Evolutionary conservation across 2,888 invertebrate species (phyloP).

Genomic region (Tipula confusa): DNA sequence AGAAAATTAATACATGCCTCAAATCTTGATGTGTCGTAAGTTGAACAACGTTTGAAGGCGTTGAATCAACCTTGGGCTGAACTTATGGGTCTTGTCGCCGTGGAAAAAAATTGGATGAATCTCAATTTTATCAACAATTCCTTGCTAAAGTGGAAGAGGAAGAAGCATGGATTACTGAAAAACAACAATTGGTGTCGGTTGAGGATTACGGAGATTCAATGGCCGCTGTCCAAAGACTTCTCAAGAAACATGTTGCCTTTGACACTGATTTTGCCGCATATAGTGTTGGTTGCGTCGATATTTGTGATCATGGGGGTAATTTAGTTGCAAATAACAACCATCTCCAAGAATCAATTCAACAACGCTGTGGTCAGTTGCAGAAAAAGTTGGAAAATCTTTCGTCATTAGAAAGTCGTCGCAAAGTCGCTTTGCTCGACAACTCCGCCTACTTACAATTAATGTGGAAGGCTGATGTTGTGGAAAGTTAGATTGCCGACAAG

Average conservation of each 20-base stretch:
- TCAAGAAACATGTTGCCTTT: conserved; percentile 99
- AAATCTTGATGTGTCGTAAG: conserved; percentile 86
- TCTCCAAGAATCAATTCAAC: conserved; percentile 84
- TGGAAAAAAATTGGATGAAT: conserved; percentile 93
- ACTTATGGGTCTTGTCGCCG: conserved; percentile 80
- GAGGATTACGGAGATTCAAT: conserved; percentile 98
- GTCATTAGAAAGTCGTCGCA: conserved; percentile 79
- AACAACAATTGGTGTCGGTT: conserved; percentile 88
- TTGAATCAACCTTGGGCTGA: conserved; percentile 92
- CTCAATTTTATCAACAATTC: conserved; percentile 96
- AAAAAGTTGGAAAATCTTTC: conserved; percentile 83
- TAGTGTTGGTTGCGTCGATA: conserved; percentile 85
- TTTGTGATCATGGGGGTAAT: conserved; percentile 77
- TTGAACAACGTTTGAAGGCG: conserved; percentile 78
- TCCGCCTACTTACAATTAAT: conserved; percentile 98
- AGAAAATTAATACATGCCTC: conserved; percentile 92
- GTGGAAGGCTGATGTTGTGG: conserved; percentile 99
- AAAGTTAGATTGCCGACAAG: conserved; percentile 99
- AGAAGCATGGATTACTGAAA: conserved; percentile 98
- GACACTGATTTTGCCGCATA: conserved; percentile 98
- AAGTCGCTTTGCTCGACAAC: conserved; percentile 90
- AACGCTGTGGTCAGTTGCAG: conserved; percentile 73
- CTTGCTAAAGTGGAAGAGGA: conserved; percentile 97
- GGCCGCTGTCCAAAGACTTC: conserved; percentile 91
- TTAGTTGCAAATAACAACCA: conserved; percentile 88